Base-by-base conservation (phyloP, 2,888 invertebrate species). In the Heliconius hortense region DNA sequence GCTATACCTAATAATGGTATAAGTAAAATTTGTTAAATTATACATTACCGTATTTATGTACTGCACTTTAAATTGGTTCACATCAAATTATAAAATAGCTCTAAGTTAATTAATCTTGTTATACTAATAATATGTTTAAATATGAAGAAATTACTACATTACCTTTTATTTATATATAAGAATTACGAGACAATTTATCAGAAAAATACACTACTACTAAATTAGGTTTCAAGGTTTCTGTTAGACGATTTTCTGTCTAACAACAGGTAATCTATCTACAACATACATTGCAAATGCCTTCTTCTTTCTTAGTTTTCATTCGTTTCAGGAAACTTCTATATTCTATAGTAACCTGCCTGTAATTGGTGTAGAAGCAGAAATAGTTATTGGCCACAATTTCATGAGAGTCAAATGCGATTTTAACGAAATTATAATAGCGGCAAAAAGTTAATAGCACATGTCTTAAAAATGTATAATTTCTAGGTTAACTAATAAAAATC, bases 1-100 rank as follows among this genome's bases (percentile, higher is more conserved):
- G 92, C 90, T 78, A 85, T 83, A 88, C 87, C 85, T 85, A 86
- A 88, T 91, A 86, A 90, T 88, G 81, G 78, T 82, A 77, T 81
- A 81, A 80, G 82, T 81, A 59, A 62, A 73, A 76, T 77, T 77
- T 71, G 63, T 67, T 67, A 73, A 77, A 77, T 75, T 77, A 76
- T 76, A 77, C 31, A 75, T 75, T 53, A 48, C 63, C 67, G n/a
- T 56, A 43, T 68, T 56, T 64, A 35, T 64, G 64, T 66, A 64
- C 63, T 67, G 28, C 48, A 62, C 18, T 56, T 72, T 67, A 67
- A 76, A 67, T 76, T 67, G 64, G 70, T 56, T 70, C 21, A 53
- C 53, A 69, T 69, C 68, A 31, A 56, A 56, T 69, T 69, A 31
- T n/a, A n/a, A 69, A 69, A 69, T 53, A 28, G 18, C n/a, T 56